Base-by-base conservation (phyloP, 2,113 vertebrate species). In the Phalacrocorax carbo region DNA sequence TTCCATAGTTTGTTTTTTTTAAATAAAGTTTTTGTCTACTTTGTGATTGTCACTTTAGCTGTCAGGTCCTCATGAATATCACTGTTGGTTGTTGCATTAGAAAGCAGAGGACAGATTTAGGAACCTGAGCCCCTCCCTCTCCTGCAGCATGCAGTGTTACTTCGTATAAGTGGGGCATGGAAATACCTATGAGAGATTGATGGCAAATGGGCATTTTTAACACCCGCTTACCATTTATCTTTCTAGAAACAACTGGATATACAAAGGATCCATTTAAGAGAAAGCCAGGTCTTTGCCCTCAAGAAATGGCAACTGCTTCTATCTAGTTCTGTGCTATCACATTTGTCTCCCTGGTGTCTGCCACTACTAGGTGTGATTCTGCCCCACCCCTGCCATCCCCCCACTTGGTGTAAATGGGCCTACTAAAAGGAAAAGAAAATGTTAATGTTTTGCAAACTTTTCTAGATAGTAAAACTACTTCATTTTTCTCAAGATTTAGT, bases 81-180 rank as follows among this genome's bases (percentile, higher is more conserved):
- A 42, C 13, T 15, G 42, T 55, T 38, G 38, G 38, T 32, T 54
- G 44, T 46, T 86, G 58, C 0, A 0, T 60, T 54, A 73, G 40
- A 58, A 61, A 82, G 34, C 18, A 32, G 58, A 70, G 30, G 36
- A 25, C 13, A n/a, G 9, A 11, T 52, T 66, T 38, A 11, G 0
- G 0, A 48, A 52, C 11, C 13, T 5, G 32, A 40, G 49, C 34
- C 42, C 72, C 52, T 48, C 0, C 0, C 40, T 73, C 8, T 62
- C 30, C 42, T 72, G 32, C 49, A n/a, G 7, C 20, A 20, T 26
- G 29, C 25, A 13, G 19, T 80, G 72, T 5, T 69, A 8, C 20
- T 87, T 65, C 55, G 13, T 52, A 22, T n/a, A 20, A 25, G 26
- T 7, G 26, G 17, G 11, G 7, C 29, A 42, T 54, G 42, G 29